Base-by-base conservation (phyloP, 1,140 invertebrate species). In the Lineus longissimus region DNA sequence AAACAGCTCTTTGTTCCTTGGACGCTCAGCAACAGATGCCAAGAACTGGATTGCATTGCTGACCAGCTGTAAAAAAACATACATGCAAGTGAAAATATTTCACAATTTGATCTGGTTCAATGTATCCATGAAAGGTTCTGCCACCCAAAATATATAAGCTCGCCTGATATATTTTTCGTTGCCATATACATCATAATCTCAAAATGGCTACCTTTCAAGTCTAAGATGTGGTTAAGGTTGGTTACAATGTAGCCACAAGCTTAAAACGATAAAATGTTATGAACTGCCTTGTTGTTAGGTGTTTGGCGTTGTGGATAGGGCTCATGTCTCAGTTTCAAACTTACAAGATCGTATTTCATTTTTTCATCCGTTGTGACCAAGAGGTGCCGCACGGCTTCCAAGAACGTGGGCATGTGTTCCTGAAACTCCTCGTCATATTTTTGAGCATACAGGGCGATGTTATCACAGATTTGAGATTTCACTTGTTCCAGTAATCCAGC, bases 401-500 rank as follows among this genome's bases (percentile, higher is more conserved):
- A 94, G 86, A 98, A 98, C 31, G 85, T 85, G 6, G 91, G 89
- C 45, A 97, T 86, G 81, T 91, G 95, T 11, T 88, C 87, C 40
- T 87, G 86, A 81, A 98, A 98, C 76, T 98, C 96, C 82, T 98
- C 96, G 79, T 96, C 93, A 76, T 98, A 99, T 78, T 98, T 98
- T 69, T 94, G 90, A 1, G 95, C 95, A 82, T 97, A 99, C 30
- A 99, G 83, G 1, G 90, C 87, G 17, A 96, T 88, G 77, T 97
- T 97, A 75, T 97, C 94, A 81, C 95, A 98, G 19, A 98, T 90
- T 84, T 98, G 94, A 0, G 94, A 93, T 69, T 93, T 91, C 1
- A 97, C 84, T 72, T 94, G 89, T 79, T 97, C 95, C 68, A 97
- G 83, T 0, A 97, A 82, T 15, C 94, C 94, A 0, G 93, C 86